A percentile compares a stretch with the other conserved stretches of the same genome.
Evolutionary conservation across 92 coral and sea anemone genomes (phyloP).

Genomic region (Palythoa grandis): DNA sequence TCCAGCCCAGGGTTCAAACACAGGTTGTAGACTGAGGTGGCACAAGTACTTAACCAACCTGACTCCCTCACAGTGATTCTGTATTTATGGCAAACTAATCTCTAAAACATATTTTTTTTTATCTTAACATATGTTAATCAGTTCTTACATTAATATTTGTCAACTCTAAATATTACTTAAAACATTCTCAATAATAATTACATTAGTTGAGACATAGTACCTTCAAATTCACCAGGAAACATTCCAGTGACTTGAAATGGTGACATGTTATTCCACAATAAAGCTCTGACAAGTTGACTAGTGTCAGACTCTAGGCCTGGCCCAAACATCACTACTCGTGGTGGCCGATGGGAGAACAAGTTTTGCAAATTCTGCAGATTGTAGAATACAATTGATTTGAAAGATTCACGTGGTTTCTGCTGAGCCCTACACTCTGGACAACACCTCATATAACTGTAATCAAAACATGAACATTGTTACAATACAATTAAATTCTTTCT

Average conservation of each 20-base stretch:
- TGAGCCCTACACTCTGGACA: conserved; percentile 70
- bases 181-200: too few relatives aligned
- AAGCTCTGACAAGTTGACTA: conserved; percentile 74
- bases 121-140: too few relatives aligned
- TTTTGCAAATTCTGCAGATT: conserved; percentile 67
- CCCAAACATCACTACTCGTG: conserved; percentile 95
- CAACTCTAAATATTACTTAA: too few relatives aligned
- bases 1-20: too few relatives aligned
- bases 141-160: too few relatives aligned
- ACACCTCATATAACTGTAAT: conserved; percentile 81
- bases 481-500: too few relatives aligned
- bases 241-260: conserved; percentile 87
- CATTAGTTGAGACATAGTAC: conserved; percentile 30
- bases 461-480: background rate
- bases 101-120: too few relatives aligned
- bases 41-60: too few relatives aligned
- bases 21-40: too few relatives aligned
- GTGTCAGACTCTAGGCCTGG: conserved; percentile 95
- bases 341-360: conserved; percentile 69
- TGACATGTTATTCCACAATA: conserved; percentile 80
- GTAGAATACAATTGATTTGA: conserved; percentile 50
- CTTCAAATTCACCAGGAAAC: conserved; percentile 95
- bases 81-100: too few relatives aligned
- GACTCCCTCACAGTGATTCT: too few relatives aligned
- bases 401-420: conserved; percentile 59